These are phyloP conservation scores for Pseudorhombus dupliciocellatus DNA, from an alignment of 2,113 vertebrate species.

Conservation along the genomic window DNA sequence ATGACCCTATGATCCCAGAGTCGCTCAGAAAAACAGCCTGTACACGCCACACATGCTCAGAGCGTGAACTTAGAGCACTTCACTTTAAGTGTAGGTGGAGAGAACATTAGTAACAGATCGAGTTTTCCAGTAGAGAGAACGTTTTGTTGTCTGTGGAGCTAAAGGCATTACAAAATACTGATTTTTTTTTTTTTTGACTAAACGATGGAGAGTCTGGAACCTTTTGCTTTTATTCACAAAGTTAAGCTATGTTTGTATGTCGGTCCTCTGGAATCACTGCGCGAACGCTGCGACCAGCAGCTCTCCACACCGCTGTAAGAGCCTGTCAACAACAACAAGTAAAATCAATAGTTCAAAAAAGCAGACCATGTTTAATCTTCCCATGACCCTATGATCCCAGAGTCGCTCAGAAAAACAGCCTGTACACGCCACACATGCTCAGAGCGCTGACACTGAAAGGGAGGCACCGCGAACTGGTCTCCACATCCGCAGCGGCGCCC, in stretches of 20 bases:
- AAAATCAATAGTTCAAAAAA: constrained; percentile 30
- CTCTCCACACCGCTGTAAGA: background rate
- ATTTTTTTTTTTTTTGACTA: background rate
- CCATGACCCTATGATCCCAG: constrained; percentile 59
- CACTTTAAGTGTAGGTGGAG: background rate
- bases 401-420: constrained; percentile 31
- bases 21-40: constrained; percentile 30
- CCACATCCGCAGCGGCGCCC: constrained; percentile 45
- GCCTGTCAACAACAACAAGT: constrained; percentile 25
- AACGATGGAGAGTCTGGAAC: background rate
- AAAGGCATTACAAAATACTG: background rate
- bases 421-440: constrained; percentile 34
- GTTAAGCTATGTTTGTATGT: no score
- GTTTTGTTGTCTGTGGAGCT: constrained; percentile 1
- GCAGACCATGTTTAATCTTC: constrained; percentile 64
- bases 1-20: constrained; percentile 53
- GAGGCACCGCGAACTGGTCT: constrained; percentile 22
- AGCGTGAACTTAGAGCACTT: background rate
- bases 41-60: constrained; percentile 37
- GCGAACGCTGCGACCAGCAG: background rate
- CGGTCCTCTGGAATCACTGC: background rate
- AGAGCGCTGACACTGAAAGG: constrained; percentile 43
- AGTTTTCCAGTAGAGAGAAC: constrained; percentile 5
- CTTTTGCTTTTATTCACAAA: background rate
- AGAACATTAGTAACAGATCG: background rate